phyloP scores from a whole-genome alignment of 2,888 invertebrate species.

The Deilephila elpenor region DNA sequence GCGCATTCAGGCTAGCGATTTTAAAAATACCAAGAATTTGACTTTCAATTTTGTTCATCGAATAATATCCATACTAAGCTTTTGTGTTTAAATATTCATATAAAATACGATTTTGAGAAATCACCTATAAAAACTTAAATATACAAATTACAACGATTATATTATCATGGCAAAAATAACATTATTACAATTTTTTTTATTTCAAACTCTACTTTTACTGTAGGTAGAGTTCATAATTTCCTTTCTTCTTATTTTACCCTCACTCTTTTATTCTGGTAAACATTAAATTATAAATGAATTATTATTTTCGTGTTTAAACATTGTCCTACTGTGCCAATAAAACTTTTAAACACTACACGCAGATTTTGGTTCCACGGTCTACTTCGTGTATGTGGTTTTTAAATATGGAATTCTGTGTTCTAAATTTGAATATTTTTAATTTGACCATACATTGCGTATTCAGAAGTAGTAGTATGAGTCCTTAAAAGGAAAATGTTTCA shows the following conservation, averaged over 20 bases:
- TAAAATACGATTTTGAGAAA: no score
- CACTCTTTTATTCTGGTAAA: no score
- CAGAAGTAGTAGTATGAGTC: not conserved
- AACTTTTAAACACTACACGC: not conserved
- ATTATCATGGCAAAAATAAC: no score
- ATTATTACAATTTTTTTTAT: no score
- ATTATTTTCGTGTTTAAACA: not conserved
- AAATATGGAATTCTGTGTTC: not conserved
- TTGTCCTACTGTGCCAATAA: not conserved
- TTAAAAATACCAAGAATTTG: not conserved
- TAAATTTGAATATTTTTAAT: not conserved
- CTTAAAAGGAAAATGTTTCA: not conserved
- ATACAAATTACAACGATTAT: no score
- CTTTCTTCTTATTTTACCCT: no score
- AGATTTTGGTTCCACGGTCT: not conserved
- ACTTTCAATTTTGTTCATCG: not conserved
- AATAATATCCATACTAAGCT: not conserved
- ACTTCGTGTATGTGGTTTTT: not conserved
- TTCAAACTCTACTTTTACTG: not conserved
- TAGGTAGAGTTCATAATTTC: not conserved
- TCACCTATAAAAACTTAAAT: no score
- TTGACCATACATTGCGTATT: not conserved
- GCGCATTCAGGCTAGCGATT: not conserved
- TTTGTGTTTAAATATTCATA: no score
- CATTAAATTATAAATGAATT: no score